phyloP scores from a whole-genome alignment of 1,140 invertebrate genomes.

The Dryas iulia region DNA sequence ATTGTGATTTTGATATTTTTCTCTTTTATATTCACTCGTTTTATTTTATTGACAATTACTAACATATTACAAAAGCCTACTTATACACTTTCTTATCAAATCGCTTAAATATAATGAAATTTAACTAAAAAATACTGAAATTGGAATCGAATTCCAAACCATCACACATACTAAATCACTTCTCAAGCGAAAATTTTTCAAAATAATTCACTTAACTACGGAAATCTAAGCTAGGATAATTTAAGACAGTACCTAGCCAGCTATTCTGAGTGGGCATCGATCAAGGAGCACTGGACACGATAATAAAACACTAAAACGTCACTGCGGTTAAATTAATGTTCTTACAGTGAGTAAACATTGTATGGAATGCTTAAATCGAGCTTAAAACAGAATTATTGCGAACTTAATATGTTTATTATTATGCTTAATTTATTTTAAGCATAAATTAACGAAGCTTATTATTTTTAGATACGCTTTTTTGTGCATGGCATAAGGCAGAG shows the following conservation, averaged over 20 bases:
- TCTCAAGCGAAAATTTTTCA: background rate
- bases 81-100: no score
- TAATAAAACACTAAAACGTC: constrained; percentile 34
- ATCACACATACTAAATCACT: no score
- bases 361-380: constrained; percentile 13
- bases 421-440: background rate
- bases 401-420: background rate
- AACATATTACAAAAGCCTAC: no score
- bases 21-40: no score
- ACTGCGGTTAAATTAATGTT: constrained; percentile 12
- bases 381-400: background rate
- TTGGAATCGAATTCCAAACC: no score
- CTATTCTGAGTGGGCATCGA: constrained; percentile 30
- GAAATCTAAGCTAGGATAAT: constrained; percentile 9
- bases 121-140: no score
- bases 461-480: no score
- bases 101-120: no score
- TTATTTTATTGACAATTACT: no score
- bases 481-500: no score
- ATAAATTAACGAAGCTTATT: no score
- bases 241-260: background rate
- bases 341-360: constrained; percentile 1
- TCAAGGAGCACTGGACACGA: constrained; percentile 26
- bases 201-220: constrained; percentile 4
- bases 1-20: no score